phyloP scores from a whole-genome alignment of 1,140 invertebrate genomes.

The Catajapyx aquilonaris region DNA sequence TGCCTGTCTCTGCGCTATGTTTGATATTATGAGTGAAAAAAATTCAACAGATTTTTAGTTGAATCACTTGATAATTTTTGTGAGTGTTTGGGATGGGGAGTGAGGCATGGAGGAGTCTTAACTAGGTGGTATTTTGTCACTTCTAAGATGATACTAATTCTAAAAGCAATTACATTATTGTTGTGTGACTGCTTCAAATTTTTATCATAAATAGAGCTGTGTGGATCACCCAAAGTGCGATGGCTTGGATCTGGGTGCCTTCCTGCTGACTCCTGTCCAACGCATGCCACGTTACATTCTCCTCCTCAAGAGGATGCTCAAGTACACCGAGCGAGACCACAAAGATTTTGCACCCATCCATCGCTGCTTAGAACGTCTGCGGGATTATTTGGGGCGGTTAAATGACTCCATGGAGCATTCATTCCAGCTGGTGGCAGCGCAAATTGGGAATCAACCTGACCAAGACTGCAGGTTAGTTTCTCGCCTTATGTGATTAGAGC shows the following conservation, averaged over 20 bases:
- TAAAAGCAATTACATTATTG: background rate
- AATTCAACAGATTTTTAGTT: too few relatives aligned
- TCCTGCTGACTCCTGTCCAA: conserved; percentile 21
- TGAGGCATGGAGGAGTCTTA: too few relatives aligned
- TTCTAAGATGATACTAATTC: too few relatives aligned
- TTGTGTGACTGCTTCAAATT: background rate
- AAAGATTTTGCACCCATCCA: conserved; percentile 18
- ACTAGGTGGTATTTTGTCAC: too few relatives aligned
- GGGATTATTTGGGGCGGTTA: conserved; percentile 18
- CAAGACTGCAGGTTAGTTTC: conserved; percentile 2
- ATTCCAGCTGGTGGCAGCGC: conserved; percentile 18
- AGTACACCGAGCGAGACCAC: conserved; percentile 17
- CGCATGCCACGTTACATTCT: conserved; percentile 22
- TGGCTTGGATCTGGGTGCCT: conserved; percentile 17
- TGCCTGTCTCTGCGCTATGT: too few relatives aligned
- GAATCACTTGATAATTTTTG: too few relatives aligned
- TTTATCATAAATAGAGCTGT: conserved; percentile 13
- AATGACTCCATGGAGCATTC: conserved; percentile 22
- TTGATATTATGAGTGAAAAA: too few relatives aligned
- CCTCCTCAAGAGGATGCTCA: conserved; percentile 20
- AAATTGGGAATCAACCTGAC: conserved; percentile 11
- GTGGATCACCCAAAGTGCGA: conserved; percentile 17
- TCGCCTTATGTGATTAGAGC: too few relatives aligned
- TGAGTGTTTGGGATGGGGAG: too few relatives aligned
- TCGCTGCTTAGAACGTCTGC: conserved; percentile 15